Conservation (phyloP, 2,113 vertebrate species). For the Boulengeromyrus knoepffleri region DNA sequence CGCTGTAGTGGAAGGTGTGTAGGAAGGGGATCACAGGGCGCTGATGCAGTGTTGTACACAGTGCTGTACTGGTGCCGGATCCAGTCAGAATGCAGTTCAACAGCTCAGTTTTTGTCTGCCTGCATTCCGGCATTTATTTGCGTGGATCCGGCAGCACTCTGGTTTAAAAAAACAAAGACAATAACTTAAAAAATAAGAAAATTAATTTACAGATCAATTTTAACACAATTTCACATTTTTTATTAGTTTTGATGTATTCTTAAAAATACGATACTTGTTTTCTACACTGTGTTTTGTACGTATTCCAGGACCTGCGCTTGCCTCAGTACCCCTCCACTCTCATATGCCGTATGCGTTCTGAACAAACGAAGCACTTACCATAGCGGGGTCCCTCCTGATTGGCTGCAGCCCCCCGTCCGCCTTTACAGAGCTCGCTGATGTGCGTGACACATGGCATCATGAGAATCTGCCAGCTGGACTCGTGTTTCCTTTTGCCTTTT, state of each 20-base stretch:
- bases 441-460: not conserved
- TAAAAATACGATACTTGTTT: not conserved
- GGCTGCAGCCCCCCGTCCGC: not conserved
- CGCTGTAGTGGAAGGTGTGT: not conserved
- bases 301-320: not conserved
- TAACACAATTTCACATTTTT: not conserved
- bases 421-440: not conserved
- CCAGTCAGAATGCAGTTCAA: not conserved
- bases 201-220: not conserved
- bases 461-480: not conserved
- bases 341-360: not conserved
- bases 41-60: not conserved
- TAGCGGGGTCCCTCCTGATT: not conserved
- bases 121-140: not conserved
- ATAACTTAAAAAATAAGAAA: not conserved
- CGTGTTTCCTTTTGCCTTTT: not conserved
- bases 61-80: not conserved
- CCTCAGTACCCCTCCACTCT: not conserved
- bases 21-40: not conserved
- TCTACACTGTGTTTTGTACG: not conserved
- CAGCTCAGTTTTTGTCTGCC: not conserved
- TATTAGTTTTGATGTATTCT: not conserved
- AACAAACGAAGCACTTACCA: not conserved
- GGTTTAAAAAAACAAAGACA: not conserved
- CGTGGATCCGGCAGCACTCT: not conserved